Conservation (phyloP, 2,888 invertebrate species). For the Hirtodrosophila duncani region DNA sequence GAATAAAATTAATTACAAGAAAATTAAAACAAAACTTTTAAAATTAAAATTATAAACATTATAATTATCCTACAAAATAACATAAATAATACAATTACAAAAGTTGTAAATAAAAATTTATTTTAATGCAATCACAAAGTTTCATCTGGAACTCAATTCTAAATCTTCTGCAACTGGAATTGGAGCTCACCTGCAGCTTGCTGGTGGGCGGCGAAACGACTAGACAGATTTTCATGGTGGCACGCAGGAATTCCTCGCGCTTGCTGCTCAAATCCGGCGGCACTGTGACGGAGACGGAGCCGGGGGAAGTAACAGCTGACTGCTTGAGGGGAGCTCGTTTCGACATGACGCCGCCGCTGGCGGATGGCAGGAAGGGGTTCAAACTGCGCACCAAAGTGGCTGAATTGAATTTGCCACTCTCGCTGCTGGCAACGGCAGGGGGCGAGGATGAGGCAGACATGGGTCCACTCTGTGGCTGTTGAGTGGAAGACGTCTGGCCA, state of each 20-base stretch:
- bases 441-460: conserved; percentile 43
- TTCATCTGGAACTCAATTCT: background rate
- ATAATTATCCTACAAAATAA: too few species aligned
- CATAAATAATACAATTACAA: too few species aligned
- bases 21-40: too few species aligned
- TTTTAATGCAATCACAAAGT: too few species aligned
- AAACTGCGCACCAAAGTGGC: conserved; percentile 65
- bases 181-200: conserved; percentile 77
- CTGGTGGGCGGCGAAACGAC: conserved; percentile 84
- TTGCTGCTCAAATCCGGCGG: conserved; percentile 77
- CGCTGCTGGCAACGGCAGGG: conserved; percentile 14
- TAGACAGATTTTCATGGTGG: conserved; percentile 86
- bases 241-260: conserved; percentile 84
- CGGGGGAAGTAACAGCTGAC: conserved; percentile 36
- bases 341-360: conserved; percentile 36
- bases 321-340: conserved; percentile 58
- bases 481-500: background rate
- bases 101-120: too few species aligned
- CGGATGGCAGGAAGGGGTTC: conserved; percentile 74
- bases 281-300: conserved; percentile 33
- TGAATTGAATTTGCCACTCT: conserved; percentile 43
- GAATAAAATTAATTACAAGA: too few species aligned
- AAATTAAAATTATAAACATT: too few species aligned
- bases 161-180: too few species aligned
- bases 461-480: conserved; percentile 12